Conservation (phyloP, 2,113 vertebrate species). For the Entomyzon cyanotis region DNA sequence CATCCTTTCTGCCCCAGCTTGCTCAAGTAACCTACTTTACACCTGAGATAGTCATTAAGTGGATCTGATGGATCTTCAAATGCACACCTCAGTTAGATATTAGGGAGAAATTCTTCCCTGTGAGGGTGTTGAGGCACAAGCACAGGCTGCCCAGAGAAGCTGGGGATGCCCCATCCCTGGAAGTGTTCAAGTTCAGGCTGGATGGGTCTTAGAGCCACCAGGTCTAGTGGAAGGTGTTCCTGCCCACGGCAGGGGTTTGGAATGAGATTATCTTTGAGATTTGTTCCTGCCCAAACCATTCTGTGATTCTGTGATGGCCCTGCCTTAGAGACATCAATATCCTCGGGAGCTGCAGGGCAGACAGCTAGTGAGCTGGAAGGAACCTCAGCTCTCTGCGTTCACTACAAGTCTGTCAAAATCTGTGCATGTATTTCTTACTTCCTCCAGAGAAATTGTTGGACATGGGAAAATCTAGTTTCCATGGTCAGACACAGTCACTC, state of each 20-base stretch:
- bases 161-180: neutral
- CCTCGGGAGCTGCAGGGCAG: neutral
- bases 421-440: neutral
- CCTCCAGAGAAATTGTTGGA: neutral
- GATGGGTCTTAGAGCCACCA: neutral
- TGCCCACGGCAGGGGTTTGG: neutral
- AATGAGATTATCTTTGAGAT: neutral
- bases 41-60: neutral
- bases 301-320: neutral
- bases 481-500: neutral
- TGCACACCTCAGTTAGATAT: neutral
- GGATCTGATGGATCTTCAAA: neutral
- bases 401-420: neutral
- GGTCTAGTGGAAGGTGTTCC: neutral
- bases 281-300: neutral
- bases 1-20: neutral
- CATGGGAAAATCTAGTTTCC: neutral
- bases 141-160: neutral
- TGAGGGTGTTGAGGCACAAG: neutral
- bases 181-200: neutral
- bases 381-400: neutral
- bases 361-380: neutral
- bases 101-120: neutral
- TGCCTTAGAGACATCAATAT: neutral
- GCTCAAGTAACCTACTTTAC: neutral